Conservation (phyloP, 2,888 invertebrate genomes). For the Syrista parreyssii region DNA sequence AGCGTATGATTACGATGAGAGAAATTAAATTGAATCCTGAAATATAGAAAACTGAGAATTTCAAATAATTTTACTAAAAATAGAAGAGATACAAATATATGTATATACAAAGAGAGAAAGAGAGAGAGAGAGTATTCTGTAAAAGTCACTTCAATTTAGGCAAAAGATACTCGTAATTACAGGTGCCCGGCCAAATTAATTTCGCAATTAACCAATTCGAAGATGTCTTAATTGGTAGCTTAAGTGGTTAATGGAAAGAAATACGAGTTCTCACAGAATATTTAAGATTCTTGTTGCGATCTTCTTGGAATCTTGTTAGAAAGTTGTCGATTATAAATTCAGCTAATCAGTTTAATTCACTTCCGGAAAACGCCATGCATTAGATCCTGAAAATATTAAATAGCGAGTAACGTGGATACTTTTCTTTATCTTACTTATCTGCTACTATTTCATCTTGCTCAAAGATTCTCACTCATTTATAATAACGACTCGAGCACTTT, state of each 20-base stretch:
- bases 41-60: too few species aligned
- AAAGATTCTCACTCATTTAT: too few species aligned
- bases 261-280: neutral
- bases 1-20: neutral
- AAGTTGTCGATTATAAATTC: neutral
- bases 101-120: too few species aligned
- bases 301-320: neutral
- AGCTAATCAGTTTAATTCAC: neutral
- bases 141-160: neutral
- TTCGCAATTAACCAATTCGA: neutral
- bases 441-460: too few species aligned
- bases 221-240: neutral
- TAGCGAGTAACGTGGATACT: too few species aligned
- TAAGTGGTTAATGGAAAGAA: neutral
- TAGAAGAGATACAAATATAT: too few species aligned
- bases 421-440: too few species aligned
- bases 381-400: too few species aligned
- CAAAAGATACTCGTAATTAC: neutral
- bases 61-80: too few species aligned
- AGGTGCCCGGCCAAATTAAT: neutral
- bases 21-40: too few species aligned
- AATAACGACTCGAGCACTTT: too few species aligned
- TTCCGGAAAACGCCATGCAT: neutral
- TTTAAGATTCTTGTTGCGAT: neutral
- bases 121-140: neutral